Evolutionary conservation across 2,113 vertebrate genomes (phyloP).

Genomic region (Alethe castanea): DNA sequence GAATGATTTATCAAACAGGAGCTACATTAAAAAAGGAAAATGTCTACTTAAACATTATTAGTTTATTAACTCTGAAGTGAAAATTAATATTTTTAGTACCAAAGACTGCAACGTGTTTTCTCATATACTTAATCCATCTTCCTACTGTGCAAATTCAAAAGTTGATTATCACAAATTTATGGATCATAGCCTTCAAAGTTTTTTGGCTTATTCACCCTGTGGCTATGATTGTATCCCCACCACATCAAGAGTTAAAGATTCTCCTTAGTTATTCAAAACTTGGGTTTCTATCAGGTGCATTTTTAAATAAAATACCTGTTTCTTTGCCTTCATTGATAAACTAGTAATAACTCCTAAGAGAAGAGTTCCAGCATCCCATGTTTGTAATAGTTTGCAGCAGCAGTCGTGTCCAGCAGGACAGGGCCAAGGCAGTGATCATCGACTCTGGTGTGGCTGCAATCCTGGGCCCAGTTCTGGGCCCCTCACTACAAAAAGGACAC

Average conservation of each 20-base stretch:
- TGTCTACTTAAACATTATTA: not conserved
- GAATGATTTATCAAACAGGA: not conserved
- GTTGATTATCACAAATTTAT: not conserved
- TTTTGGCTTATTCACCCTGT: not conserved
- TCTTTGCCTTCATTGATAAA: not conserved
- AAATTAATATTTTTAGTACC: not conserved
- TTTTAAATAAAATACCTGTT: not conserved
- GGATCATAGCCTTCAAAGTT: not conserved
- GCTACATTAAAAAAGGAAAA: not conserved
- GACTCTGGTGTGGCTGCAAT: not conserved
- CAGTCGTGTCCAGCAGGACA: not conserved
- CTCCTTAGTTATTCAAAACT: not conserved
- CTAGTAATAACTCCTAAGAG: not conserved
- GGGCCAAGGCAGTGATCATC: not conserved
- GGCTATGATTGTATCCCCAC: not conserved
- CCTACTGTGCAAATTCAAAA: not conserved
- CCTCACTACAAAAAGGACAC: not conserved
- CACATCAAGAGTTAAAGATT: not conserved
- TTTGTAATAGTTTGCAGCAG: not conserved
- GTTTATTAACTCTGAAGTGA: not conserved
- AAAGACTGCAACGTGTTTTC: not conserved
- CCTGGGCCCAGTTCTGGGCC: not conserved
- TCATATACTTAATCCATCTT: not conserved
- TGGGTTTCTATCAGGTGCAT: not conserved
- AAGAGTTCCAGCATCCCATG: not conserved